Conservation (phyloP, 2,797 vertebrate genomes). For the Tapera naevia region DNA sequence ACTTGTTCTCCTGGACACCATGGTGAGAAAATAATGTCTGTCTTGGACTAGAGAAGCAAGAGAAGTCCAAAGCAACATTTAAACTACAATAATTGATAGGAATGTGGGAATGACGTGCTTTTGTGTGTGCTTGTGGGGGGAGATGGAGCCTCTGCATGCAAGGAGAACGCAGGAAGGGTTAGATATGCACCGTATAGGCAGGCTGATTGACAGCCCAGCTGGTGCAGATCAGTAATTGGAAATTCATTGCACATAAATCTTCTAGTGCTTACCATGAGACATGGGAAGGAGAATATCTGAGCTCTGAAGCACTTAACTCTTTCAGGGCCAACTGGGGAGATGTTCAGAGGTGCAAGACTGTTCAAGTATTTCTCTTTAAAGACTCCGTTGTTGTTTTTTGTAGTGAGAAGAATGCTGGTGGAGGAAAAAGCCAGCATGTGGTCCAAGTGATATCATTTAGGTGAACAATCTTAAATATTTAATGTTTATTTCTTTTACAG, state of each 20-base stretch:
- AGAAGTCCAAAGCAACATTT: slow-evolving; percentile 3
- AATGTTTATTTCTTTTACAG: slow-evolving; percentile 31
- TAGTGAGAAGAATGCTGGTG: slow-evolving; percentile 6
- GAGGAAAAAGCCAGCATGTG: slow-evolving; percentile 38
- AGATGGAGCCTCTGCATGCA: slow-evolving; percentile 26
- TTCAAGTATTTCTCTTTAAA: slow-evolving; percentile 52
- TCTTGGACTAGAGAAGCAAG: slow-evolving; percentile 1
- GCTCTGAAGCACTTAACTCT: slow-evolving; percentile 71
- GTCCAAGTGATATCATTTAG: slow-evolving; percentile 30
- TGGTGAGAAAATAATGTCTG: slow-evolving; percentile 3
- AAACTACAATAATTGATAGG: slow-evolving; percentile 15
- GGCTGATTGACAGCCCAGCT: slow-evolving; percentile 80
- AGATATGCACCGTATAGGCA: slow-evolving; percentile 59
- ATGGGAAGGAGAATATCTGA: slow-evolving; percentile 64
- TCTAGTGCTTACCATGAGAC: slow-evolving; percentile 75
- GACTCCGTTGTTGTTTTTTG: neutral
- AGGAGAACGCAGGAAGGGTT: slow-evolving; percentile 57
- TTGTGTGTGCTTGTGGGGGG: neutral
- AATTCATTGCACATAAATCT: slow-evolving; percentile 83
- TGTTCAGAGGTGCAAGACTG: neutral
- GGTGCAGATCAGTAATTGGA: slow-evolving; percentile 79
- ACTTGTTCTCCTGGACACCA: slow-evolving; percentile 22
- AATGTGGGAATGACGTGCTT: slow-evolving; percentile 49
- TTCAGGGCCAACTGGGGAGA: slow-evolving; percentile 55
- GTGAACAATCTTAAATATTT: slow-evolving; percentile 53